A percentile compares a stretch with the other conserved stretches of the same genome.
Evolutionary conservation across 2,113 vertebrate species (phyloP).

Genomic region (Notothenia rossii): DNA sequence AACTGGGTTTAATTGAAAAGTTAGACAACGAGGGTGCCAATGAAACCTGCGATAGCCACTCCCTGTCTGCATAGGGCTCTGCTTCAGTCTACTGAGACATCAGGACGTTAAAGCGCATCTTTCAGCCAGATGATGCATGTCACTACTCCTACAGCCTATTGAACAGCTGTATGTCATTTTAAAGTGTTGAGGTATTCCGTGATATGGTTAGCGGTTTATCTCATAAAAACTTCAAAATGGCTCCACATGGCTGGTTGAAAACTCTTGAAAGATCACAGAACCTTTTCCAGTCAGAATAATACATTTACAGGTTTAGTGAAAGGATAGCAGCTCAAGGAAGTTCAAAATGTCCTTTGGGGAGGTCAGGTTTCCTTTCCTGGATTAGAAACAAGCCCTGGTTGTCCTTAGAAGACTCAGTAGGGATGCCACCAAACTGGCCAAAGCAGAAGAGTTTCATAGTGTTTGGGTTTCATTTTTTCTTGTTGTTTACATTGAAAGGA

Average conservation of each 20-base stretch:
- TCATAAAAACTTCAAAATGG: slow-evolving; percentile 43
- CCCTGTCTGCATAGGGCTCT: slow-evolving; percentile 26
- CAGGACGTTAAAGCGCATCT: slow-evolving; percentile 52
- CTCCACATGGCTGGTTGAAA: slow-evolving; percentile 39
- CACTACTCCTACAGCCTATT: slow-evolving; percentile 18
- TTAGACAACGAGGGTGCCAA: slow-evolving; percentile 17
- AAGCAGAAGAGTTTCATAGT: background rate
- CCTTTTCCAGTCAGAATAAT: slow-evolving; percentile 20
- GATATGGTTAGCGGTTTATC: slow-evolving; percentile 58
- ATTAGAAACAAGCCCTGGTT: slow-evolving; percentile 20
- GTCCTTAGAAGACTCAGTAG: background rate
- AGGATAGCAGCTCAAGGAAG: slow-evolving; percentile 1
- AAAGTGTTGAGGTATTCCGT: slow-evolving; percentile 41
- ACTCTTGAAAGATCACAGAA: slow-evolving; percentile 40
- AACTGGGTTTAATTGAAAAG: slow-evolving; percentile 24
- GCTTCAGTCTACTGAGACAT: slow-evolving; percentile 2
- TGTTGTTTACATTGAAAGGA: slow-evolving; percentile 16
- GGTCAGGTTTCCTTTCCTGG: slow-evolving; percentile 2
- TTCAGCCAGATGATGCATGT: slow-evolving; percentile 69
- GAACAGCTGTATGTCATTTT: slow-evolving; percentile 60
- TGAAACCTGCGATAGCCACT: slow-evolving; percentile 37
- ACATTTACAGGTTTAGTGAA: slow-evolving; percentile 8
- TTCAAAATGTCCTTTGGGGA: slow-evolving; percentile 7
- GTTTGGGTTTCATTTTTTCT: background rate
- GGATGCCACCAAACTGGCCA: slow-evolving; percentile 8